Evolutionary conservation across 2,113 vertebrate genomes (phyloP).

Genomic region (Chauna torquata): DNA sequence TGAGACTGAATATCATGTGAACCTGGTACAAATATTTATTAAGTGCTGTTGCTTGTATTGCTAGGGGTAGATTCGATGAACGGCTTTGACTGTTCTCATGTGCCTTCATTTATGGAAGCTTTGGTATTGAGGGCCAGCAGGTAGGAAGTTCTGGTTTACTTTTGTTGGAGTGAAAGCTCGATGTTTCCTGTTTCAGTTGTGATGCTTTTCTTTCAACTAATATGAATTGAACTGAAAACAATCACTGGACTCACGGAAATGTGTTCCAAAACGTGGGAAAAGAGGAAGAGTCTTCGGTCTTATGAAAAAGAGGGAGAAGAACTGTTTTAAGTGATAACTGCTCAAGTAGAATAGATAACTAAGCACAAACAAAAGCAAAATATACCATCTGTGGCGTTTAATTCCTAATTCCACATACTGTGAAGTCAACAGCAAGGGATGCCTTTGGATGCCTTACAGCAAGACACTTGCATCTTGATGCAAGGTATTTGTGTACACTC

Average conservation of each 20-base stretch:
- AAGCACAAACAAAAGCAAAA: neutral
- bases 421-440: neutral
- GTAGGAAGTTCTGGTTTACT: neutral
- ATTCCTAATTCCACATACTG: neutral
- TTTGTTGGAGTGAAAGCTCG: slow-evolving; percentile 11
- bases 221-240: slow-evolving; percentile 9
- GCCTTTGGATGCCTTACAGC: neutral
- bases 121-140: neutral
- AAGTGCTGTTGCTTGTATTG: too few species aligned
- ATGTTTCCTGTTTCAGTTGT: neutral
- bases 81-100: neutral
- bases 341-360: neutral
- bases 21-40: neutral
- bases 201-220: neutral
- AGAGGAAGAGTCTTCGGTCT: slow-evolving; percentile 17
- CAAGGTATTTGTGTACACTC: neutral
- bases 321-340: neutral
- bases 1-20: neutral
- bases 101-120: neutral
- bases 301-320: slow-evolving; percentile 23
- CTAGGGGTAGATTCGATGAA: neutral
- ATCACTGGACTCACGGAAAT: slow-evolving; percentile 29
- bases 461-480: neutral
- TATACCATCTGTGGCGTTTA: neutral
- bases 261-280: slow-evolving; percentile 41